Evolutionary conservation across 1,140 invertebrate species (phyloP).

Genomic region (Drosophila malerkotliana): DNA sequence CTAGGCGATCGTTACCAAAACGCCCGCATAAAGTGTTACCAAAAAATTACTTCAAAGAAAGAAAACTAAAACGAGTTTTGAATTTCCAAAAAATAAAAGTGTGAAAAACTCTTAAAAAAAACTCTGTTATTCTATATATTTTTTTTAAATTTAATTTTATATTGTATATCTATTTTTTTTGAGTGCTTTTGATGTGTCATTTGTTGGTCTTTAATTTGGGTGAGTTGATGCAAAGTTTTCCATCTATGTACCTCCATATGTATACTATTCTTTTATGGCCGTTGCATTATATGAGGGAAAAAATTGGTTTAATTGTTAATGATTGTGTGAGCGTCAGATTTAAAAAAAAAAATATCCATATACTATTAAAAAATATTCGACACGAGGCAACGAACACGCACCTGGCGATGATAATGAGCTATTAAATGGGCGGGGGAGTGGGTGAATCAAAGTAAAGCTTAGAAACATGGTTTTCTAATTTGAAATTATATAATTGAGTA

Average conservation of each 20-base stretch:
- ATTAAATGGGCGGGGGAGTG: background rate
- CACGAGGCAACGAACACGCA: slow-evolving; percentile 66
- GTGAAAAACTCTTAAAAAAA: slow-evolving; percentile 62
- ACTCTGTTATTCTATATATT: slow-evolving; percentile 42
- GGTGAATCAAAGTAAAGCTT: background rate
- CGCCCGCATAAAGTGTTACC: slow-evolving; percentile 74
- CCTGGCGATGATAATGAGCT: slow-evolving; percentile 69
- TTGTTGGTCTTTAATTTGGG: slow-evolving; percentile 39
- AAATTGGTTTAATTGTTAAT: slow-evolving; percentile 79
- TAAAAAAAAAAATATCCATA: slow-evolving; percentile 5
- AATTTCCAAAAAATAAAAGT: slow-evolving; percentile 71
- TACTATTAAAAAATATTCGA: slow-evolving; percentile 26
- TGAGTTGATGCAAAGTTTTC: slow-evolving; percentile 26
- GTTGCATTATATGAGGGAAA: background rate
- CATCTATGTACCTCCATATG: background rate
- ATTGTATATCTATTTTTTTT: slow-evolving; percentile 14
- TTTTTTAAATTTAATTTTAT: slow-evolving; percentile 37
- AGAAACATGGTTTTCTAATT: background rate
- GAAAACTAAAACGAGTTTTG: slow-evolving; percentile 54
- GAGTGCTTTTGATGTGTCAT: slow-evolving; percentile 37
- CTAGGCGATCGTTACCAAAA: slow-evolving; percentile 53
- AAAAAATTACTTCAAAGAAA: slow-evolving; percentile 17
- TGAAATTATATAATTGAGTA: background rate
- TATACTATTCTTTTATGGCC: background rate
- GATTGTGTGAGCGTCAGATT: slow-evolving; percentile 50